Conservation (phyloP, 2,113 vertebrate genomes). For the Pipa parva region DNA sequence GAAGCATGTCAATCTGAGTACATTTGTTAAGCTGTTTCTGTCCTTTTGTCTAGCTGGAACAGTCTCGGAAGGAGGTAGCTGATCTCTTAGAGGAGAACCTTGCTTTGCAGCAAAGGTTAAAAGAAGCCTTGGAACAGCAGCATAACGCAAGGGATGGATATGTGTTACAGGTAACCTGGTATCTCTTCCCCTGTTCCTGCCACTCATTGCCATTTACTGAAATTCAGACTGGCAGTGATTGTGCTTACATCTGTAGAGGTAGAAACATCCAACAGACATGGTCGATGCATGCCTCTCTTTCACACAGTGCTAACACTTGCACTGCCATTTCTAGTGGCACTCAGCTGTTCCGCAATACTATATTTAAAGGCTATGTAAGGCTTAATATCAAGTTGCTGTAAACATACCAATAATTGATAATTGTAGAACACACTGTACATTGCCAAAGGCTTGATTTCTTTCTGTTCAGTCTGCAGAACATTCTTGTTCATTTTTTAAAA, state of each 20-base stretch:
- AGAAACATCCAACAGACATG: not conserved
- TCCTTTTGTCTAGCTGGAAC: constrained; percentile 71
- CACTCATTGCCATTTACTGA: not conserved
- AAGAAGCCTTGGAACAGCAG: constrained; percentile 82
- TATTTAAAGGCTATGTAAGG: not conserved
- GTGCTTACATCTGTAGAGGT: not conserved
- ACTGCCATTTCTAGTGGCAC: not conserved
- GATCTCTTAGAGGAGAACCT: constrained; percentile 88
- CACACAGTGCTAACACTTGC: not conserved
- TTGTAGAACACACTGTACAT: too few relatives aligned
- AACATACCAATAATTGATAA: too few relatives aligned
- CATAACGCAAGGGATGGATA: constrained; percentile 90
- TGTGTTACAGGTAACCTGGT: constrained; percentile 80
- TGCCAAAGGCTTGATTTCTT: too few relatives aligned
- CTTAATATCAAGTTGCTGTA: not conserved
- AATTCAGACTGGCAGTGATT: not conserved
- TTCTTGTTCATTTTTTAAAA: too few relatives aligned
- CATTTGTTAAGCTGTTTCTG: constrained; percentile 2
- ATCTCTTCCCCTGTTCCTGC: not conserved
- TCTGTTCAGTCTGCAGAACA: too few relatives aligned
- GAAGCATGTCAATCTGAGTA: not conserved
- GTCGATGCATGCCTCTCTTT: constrained; percentile 21
- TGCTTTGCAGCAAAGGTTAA: constrained; percentile 84
- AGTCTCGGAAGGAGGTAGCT: constrained; percentile 87
- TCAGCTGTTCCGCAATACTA: constrained; percentile 4